Conservation (phyloP, 1,140 invertebrate species). For the Tetragonula clypearis region DNA sequence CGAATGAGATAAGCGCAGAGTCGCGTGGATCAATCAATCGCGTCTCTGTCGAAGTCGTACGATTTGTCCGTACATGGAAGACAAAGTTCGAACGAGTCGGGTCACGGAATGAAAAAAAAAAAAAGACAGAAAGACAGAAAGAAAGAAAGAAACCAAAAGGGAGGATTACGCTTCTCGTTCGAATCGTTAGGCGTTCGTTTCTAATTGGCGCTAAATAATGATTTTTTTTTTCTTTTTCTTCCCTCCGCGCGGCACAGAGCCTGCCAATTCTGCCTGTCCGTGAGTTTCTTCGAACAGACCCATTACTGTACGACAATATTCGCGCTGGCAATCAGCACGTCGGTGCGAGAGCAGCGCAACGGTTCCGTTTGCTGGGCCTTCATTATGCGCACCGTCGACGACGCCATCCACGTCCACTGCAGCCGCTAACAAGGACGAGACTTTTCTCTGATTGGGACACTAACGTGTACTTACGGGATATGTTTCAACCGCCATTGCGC, state of each 20-base stretch:
- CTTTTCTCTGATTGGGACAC: constrained; percentile 31
- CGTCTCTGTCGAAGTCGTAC: constrained; percentile 5
- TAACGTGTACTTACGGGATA: constrained; percentile 31
- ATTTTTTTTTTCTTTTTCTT: constrained; percentile 62
- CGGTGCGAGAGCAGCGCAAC: constrained; percentile 64
- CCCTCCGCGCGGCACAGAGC: not conserved
- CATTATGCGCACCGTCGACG: constrained; percentile 60
- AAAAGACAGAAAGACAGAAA: not conserved
- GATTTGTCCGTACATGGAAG: constrained; percentile 24
- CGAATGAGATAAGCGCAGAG: not conserved
- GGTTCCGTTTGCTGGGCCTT: constrained; percentile 60
- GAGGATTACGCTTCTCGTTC: constrained; percentile 33
- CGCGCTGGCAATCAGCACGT: constrained; percentile 74
- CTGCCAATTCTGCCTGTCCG: constrained; percentile 28
- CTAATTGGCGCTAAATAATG: constrained; percentile 76
- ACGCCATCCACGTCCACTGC: constrained; percentile 18
- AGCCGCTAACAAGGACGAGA: constrained; percentile 57
- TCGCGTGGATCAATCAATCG: constrained; percentile 22
- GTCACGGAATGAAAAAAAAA: not conserved
- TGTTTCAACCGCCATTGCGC: constrained; percentile 19
- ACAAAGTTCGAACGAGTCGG: constrained; percentile 8
- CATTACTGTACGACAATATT: constrained; percentile 74
- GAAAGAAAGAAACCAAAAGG: not conserved
- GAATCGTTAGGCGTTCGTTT: constrained; percentile 54
- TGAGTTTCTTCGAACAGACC: constrained; percentile 69